Evolutionary conservation across 2,113 vertebrate genomes (phyloP).

Genomic region (Chroicocephalus ridibundus): DNA sequence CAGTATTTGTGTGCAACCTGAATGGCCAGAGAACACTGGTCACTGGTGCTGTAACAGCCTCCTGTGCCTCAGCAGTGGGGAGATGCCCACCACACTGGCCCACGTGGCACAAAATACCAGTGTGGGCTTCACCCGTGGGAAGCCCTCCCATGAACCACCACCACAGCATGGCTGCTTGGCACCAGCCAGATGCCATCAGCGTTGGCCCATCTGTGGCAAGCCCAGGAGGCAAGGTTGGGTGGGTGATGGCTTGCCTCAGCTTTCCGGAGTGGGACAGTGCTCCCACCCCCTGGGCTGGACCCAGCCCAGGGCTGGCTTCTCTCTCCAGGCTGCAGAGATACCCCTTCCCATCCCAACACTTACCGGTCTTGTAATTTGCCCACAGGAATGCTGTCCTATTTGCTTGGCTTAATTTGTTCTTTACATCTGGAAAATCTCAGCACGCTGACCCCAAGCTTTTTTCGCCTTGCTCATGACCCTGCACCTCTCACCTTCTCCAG

Average conservation of each 20-base stretch:
- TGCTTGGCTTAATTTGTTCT: not conserved
- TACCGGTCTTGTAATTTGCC: not conserved
- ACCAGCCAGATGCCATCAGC: not conserved
- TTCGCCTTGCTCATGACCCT: not conserved
- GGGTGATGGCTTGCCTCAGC: not conserved
- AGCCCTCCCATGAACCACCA: not conserved
- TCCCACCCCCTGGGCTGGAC: no score
- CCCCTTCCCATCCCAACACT: not conserved
- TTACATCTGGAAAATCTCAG: not conserved
- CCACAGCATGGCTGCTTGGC: not conserved
- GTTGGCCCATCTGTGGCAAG: not conserved
- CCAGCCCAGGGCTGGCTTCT: not conserved
- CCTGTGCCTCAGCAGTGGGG: not conserved
- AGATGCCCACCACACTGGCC: not conserved
- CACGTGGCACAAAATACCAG: not conserved
- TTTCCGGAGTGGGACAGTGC: not conserved
- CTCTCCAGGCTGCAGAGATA: not conserved
- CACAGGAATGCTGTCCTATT: not conserved
- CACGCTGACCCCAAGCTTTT: not conserved
- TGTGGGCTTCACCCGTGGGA: not conserved
- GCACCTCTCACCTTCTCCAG: not conserved
- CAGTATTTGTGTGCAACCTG: not conserved
- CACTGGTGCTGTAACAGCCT: not conserved
- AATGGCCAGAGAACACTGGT: accelerated
- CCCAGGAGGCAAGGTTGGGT: accelerated